phyloP scores from a whole-genome alignment of 2,113 vertebrate genomes.

The Peromyscus californicus region DNA sequence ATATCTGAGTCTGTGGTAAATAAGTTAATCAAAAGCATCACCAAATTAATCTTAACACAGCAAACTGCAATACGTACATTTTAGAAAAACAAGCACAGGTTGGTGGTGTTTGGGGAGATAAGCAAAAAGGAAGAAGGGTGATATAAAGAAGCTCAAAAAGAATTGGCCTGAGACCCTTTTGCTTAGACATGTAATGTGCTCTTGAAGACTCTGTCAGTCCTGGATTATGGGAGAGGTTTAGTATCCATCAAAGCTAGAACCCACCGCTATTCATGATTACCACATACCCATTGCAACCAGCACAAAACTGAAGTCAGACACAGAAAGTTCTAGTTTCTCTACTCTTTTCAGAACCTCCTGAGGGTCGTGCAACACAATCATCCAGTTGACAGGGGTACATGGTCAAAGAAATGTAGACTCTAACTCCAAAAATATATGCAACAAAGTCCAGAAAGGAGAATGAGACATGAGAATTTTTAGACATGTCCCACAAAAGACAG shows the following conservation, averaged over 20 bases:
- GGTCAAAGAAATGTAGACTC: background rate
- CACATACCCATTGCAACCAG: background rate
- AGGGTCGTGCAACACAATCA: background rate
- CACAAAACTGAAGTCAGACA: background rate
- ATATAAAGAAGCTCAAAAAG: background rate
- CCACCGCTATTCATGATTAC: background rate
- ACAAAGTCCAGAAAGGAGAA: background rate
- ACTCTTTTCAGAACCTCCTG: background rate
- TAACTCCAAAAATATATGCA: background rate
- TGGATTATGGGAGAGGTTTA: background rate
- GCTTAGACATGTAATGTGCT: background rate
- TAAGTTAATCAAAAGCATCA: background rate
- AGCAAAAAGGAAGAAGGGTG: background rate
- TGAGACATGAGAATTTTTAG: background rate
- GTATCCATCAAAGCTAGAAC: background rate
- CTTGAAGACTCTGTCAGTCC: background rate
- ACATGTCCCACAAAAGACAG: background rate
- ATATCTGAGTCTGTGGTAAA: background rate
- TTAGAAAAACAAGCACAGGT: background rate
- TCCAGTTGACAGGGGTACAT: fast-evolving
- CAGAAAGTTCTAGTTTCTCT: background rate
- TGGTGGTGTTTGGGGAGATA: background rate
- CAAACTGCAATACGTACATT: background rate
- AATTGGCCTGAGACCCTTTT: too few species aligned
- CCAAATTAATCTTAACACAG: background rate